A percentile compares a stretch with the other conserved stretches of the same genome.
These are phyloP conservation scores for Gobiocypris rarus DNA, from an alignment of 2,113 vertebrate species.

Conservation along the genomic window DNA sequence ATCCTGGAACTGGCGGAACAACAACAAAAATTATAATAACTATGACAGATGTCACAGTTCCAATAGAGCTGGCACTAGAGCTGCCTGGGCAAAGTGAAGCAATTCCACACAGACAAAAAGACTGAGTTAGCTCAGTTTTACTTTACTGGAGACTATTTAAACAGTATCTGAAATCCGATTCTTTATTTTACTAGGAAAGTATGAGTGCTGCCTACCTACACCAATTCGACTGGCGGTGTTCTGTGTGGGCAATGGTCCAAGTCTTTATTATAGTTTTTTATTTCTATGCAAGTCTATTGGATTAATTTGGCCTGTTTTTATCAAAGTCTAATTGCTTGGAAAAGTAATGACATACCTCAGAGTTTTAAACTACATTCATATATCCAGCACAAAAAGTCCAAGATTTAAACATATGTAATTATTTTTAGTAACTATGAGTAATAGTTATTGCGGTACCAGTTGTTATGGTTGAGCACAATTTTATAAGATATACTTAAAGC, in stretches of 20 bases:
- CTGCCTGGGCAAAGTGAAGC: not conserved
- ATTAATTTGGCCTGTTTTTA: not conserved
- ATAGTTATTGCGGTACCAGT: not conserved
- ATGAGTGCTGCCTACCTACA: not conserved
- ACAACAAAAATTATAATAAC: constrained; percentile 37
- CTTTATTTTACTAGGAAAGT: not conserved
- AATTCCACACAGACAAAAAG: not conserved
- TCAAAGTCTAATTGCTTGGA: not conserved
- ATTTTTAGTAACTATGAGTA: not conserved
- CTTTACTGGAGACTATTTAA: not conserved
- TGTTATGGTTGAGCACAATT: not conserved
- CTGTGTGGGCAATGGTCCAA: not conserved
- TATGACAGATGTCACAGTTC: constrained; percentile 39
- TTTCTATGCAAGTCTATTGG: not conserved
- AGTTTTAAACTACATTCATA: not conserved
- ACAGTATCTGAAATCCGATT: not conserved
- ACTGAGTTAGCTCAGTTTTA: not conserved
- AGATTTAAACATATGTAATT: not conserved
- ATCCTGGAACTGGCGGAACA: constrained; percentile 33
- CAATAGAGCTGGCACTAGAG: constrained; percentile 28
- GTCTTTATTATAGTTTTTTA: not conserved
- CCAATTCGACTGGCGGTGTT: not conserved
- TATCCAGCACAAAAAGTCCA: not conserved
- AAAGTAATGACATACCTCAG: too few relatives aligned
- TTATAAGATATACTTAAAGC: constrained; percentile 15